Evolutionary conservation across 2,888 invertebrate species (phyloP).

Genomic region (Rhagium mordax): DNA sequence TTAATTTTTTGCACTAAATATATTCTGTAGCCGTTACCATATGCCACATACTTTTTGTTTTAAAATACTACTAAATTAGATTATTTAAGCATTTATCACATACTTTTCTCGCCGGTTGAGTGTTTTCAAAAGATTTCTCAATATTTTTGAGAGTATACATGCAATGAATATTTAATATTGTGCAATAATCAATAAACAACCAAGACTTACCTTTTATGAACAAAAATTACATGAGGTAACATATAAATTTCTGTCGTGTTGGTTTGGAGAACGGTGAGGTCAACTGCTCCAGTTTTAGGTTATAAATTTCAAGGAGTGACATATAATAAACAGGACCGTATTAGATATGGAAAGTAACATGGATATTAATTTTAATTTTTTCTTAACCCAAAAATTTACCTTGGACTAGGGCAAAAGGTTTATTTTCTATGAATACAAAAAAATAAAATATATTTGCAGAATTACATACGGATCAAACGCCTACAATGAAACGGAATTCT

Average conservation of each 20-base stretch:
- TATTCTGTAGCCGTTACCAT: neutral
- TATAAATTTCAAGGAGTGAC: slow-evolving; percentile 22
- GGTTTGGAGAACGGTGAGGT: neutral
- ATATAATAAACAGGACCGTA: neutral
- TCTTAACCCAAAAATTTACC: too few relatives aligned
- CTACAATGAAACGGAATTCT: too few relatives aligned
- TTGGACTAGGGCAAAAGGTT: too few relatives aligned
- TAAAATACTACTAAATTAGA: neutral
- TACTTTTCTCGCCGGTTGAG: neutral
- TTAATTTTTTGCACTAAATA: neutral
- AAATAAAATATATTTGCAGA: too few relatives aligned
- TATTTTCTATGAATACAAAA: too few relatives aligned
- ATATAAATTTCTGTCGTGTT: neutral
- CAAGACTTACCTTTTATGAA: neutral
- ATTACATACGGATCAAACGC: too few relatives aligned
- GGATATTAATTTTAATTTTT: too few relatives aligned
- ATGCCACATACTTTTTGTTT: too few relatives aligned
- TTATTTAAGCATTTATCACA: neutral
- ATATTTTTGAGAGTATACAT: neutral
- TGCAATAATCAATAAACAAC: neutral
- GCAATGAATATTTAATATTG: neutral
- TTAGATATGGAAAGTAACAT: neutral
- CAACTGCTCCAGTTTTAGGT: slow-evolving; percentile 21
- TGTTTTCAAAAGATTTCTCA: neutral
- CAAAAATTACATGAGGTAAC: neutral